Conservation (phyloP, 1,140 invertebrate genomes). For the Pygmarrhopalites habei region DNA sequence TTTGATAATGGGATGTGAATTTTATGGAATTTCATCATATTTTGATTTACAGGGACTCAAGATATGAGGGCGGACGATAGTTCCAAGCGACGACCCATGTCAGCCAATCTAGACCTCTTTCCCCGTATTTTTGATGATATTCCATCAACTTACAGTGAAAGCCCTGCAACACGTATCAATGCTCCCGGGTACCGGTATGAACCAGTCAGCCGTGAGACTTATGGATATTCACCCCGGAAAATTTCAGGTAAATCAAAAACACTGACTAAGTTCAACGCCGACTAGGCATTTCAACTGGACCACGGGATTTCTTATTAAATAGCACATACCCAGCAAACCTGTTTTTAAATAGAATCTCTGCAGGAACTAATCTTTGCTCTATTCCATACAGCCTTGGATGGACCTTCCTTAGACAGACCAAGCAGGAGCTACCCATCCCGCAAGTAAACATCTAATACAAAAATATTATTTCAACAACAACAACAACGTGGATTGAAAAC, state of each 20-base stretch:
- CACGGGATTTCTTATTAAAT: no score
- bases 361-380: no score
- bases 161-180: constrained; percentile 25
- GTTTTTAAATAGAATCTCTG: no score
- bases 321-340: no score
- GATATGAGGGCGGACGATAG: constrained; percentile 74
- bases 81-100: constrained; percentile 52
- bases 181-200: constrained; percentile 64
- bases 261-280: no score
- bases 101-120: constrained; percentile 27
- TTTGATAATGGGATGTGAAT: no score
- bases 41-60: constrained; percentile 62
- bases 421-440: constrained; percentile 11
- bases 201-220: constrained; percentile 76
- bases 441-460: constrained; percentile 9
- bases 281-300: no score
- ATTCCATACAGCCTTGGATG: no score
- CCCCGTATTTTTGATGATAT: constrained; percentile 28
- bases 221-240: constrained; percentile 69
- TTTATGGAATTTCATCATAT: no score
- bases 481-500: neutral
- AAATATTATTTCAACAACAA: neutral
- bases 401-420: neutral
- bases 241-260: neutral
- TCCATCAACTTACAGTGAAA: constrained; percentile 14